Evolutionary conservation across 2,888 invertebrate species (phyloP), one percentile per base, ranked within the genome.

Genomic region (Plagodis pulveraria): DNA sequence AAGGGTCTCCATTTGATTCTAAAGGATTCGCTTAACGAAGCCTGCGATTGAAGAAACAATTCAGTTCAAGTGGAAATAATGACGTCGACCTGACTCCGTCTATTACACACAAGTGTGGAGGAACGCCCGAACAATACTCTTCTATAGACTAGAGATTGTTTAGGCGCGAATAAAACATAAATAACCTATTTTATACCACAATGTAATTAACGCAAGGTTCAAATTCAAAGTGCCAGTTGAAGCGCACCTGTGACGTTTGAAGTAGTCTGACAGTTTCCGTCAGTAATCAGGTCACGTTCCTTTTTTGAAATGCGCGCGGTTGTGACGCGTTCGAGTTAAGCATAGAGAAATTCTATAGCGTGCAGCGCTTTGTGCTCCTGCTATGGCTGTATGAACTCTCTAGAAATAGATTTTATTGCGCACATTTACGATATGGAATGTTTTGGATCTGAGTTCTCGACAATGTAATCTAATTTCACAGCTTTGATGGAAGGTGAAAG

Each of bases 271-370:
- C 88, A 85, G 87, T 82, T 87, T 88, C 89, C 86, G 88, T 89
- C 86, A 81, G 88, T 88, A 91, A 89, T 86, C 91, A 86, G 91
- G 90, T 88, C 91, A 90, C 91, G 91, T 89, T 89, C 88, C 84
- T 87, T 90, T 89, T 89, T 89, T 82, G 86, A 86, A 89, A 85
- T 78, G 83, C 65, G 81, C 80, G 81, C 81, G 81, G 78, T 78
- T 75, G 74, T 77, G 78, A 78, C 74, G 73, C 75, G 72, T 74
- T 71, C 56, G 55, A 40, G 60, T 51, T 41, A 42, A 8, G 50
- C 33, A 43, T 54, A 66, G 66, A 75, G 70, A 73, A 70, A 74
- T 74, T 74, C 65, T 76, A 73, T 71, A 69, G 71, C 66, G 66
- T 70, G 69, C 6, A 57, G 43, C 52, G 52, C 58, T 66, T 66